Evolutionary conservation across 2,113 vertebrate species (phyloP).

Genomic region (Pandion haliaetus): DNA sequence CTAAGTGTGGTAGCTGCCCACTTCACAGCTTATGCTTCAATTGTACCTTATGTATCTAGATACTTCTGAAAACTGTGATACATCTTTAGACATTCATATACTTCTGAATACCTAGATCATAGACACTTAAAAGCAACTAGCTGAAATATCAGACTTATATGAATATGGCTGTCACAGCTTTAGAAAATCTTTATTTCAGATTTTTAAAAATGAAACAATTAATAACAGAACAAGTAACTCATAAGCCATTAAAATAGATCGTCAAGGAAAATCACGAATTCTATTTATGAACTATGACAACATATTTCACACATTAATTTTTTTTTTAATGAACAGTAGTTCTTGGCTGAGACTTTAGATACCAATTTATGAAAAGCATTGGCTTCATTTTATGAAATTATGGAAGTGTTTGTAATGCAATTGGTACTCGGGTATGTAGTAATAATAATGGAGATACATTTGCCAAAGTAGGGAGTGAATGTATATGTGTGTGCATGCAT

Average conservation of each 20-base stretch:
- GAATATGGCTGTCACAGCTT: background rate
- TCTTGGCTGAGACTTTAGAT: background rate
- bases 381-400: background rate
- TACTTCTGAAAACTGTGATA: background rate
- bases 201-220: background rate
- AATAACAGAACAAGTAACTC: background rate
- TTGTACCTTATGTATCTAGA: background rate
- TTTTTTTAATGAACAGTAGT: background rate
- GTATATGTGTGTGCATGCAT: no score
- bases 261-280: background rate
- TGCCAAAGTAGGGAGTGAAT: background rate
- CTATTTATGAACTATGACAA: background rate
- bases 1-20: accelerated
- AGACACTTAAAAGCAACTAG: background rate
- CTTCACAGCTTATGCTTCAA: background rate
- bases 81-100: background rate
- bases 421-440: background rate
- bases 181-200: background rate
- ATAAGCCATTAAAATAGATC: background rate
- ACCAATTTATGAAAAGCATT: background rate
- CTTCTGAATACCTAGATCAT: background rate
- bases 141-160: background rate
- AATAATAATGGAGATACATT: background rate
- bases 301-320: background rate
- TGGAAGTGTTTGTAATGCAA: background rate